Evolutionary conservation across 1,140 invertebrate genomes (phyloP).

Genomic region (Matsumurasca onukii): DNA sequence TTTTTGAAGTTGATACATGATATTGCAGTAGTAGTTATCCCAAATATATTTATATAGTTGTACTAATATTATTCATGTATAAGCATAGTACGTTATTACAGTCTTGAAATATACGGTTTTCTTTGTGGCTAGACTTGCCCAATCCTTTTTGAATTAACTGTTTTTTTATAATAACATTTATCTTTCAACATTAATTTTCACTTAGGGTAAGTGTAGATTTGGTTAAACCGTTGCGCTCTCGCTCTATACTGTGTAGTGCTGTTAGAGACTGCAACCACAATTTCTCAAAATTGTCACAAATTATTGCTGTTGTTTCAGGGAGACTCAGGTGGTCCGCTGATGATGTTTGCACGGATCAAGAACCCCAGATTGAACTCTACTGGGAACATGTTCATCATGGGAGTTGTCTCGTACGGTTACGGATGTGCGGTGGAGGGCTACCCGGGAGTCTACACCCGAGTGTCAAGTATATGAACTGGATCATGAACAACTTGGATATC

Average conservation of each 20-base stretch:
- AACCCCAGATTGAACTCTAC: slow-evolving; percentile 44
- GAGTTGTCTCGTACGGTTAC: slow-evolving; percentile 72
- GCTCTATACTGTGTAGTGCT: neutral
- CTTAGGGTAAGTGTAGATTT: too few relatives aligned
- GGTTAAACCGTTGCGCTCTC: neutral
- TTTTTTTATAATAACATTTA: too few relatives aligned
- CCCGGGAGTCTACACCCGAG: slow-evolving; percentile 77
- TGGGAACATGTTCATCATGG: slow-evolving; percentile 59
- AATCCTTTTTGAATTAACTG: too few relatives aligned
- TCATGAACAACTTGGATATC: slow-evolving; percentile 41
- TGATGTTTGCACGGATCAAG: slow-evolving; percentile 47
- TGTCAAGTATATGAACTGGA: slow-evolving; percentile 66
- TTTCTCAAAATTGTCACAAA: neutral
- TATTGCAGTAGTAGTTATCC: too few relatives aligned
- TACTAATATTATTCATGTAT: too few relatives aligned
- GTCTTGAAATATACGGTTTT: too few relatives aligned
- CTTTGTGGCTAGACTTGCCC: too few relatives aligned
- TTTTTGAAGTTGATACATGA: too few relatives aligned
- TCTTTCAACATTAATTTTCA: too few relatives aligned
- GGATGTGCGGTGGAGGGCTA: slow-evolving; percentile 69
- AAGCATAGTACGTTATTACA: too few relatives aligned
- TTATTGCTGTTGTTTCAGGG: too few relatives aligned
- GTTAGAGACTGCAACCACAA: neutral
- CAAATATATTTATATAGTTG: too few relatives aligned
- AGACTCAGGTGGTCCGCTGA: slow-evolving; percentile 84